Evolutionary conservation across 2,113 vertebrate genomes (phyloP).

Genomic region (Salvelinus sp.): DNA sequence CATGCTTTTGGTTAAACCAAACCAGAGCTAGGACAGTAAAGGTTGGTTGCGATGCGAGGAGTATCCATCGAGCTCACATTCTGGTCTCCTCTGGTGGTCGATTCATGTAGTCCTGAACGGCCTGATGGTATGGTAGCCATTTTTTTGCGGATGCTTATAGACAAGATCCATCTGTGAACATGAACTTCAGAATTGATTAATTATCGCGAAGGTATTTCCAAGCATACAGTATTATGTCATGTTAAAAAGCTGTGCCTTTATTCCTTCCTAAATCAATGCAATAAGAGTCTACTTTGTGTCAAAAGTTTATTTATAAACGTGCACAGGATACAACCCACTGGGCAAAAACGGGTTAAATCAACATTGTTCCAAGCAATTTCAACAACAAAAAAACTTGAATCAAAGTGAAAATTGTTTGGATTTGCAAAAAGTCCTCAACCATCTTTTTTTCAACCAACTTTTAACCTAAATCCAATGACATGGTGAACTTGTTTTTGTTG

Average conservation of each 20-base stretch:
- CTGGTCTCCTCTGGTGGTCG: constrained; percentile 79
- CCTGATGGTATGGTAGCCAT: constrained; percentile 85
- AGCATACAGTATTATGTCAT: neutral
- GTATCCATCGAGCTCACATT: neutral
- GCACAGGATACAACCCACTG: no score
- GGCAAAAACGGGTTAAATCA: no score
- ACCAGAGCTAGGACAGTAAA: neutral
- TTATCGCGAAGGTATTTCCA: neutral
- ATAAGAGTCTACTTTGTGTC: neutral
- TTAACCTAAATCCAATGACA: no score
- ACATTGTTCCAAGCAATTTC: no score
- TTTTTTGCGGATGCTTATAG: constrained; percentile 84
- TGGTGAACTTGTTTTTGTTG: no score
- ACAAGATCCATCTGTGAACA: constrained; percentile 82
- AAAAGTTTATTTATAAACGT: no score
- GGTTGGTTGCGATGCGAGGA: neutral
- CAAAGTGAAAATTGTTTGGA: no score
- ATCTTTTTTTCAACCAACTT: no score
- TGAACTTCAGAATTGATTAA: neutral
- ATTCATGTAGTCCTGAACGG: constrained; percentile 85
- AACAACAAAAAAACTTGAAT: no score
- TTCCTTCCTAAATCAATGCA: neutral
- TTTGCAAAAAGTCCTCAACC: no score
- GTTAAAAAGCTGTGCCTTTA: neutral
- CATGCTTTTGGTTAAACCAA: neutral